These are phyloP conservation scores for Pogona vitticeps DNA, from an alignment of 2,113 vertebrate genomes.

Conservation along the genomic window DNA sequence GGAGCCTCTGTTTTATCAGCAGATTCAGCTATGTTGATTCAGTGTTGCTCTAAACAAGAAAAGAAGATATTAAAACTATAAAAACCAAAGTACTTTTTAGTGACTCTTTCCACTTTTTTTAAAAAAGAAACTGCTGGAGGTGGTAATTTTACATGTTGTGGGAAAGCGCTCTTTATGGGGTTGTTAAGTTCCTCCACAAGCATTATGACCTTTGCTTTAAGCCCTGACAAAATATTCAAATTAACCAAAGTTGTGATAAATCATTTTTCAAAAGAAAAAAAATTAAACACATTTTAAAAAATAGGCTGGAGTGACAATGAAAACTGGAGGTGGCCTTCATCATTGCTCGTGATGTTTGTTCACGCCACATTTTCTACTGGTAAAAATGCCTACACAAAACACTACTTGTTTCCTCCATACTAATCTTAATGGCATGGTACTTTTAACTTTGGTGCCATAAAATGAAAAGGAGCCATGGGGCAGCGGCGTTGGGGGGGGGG, in stretches of 20 bases:
- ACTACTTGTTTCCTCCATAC: background rate
- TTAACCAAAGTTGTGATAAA: no score
- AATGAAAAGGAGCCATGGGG: background rate
- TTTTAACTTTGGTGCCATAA: background rate
- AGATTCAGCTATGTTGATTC: accelerated
- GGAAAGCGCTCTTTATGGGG: background rate
- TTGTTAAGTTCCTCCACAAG: background rate
- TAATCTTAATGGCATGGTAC: background rate
- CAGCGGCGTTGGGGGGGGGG: background rate
- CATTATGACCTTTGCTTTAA: background rate
- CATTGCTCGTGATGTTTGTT: background rate
- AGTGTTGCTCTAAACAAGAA: accelerated
- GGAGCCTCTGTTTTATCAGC: accelerated
- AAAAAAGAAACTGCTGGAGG: background rate
- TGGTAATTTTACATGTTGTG: background rate
- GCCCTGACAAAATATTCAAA: background rate
- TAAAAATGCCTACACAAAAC: background rate
- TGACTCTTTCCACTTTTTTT: accelerated
- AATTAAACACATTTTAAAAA: background rate
- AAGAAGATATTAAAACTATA: accelerated
- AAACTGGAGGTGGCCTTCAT: background rate
- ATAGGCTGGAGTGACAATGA: background rate
- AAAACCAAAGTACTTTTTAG: accelerated
- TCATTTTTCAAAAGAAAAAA: background rate
- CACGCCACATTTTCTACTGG: background rate